Conservation (phyloP, 2,113 vertebrate genomes). For the Amphiprion percula region DNA sequence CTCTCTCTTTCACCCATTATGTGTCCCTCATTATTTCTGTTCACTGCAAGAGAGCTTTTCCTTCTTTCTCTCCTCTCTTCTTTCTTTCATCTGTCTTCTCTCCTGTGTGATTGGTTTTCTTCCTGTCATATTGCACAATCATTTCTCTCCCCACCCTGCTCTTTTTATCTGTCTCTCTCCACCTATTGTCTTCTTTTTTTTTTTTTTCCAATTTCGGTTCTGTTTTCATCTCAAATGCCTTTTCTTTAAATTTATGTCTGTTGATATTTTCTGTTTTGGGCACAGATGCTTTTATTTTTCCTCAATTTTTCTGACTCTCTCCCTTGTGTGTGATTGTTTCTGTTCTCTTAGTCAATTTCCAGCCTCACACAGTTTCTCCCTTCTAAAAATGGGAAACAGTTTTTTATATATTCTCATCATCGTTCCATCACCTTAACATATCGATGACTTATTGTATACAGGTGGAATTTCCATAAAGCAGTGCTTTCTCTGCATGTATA, state of each 20-base stretch:
- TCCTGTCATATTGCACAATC: background rate
- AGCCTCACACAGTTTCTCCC: background rate
- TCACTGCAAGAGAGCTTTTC: constrained; percentile 15
- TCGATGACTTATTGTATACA: constrained; percentile 46
- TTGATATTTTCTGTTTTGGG: background rate
- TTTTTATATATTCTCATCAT: constrained; percentile 22
- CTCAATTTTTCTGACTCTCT: background rate
- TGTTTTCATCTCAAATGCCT: background rate
- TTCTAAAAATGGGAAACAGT: constrained; percentile 8
- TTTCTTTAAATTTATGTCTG: constrained; percentile 1
- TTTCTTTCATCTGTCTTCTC: background rate
- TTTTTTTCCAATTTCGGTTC: background rate
- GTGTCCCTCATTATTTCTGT: constrained; percentile 19
- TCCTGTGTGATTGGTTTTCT: constrained; percentile 3
- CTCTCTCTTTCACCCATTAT: constrained; percentile 14
- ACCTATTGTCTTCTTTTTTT: background rate
- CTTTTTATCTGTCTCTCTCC: background rate
- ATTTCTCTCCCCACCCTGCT: background rate
- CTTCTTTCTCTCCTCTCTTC: background rate
- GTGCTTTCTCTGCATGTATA: constrained; percentile 52
- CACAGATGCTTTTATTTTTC: background rate
- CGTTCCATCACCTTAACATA: constrained; percentile 14
- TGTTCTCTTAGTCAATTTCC: constrained; percentile 4
- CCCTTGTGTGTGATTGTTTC: constrained; percentile 7
- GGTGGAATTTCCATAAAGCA: constrained; percentile 66